phyloP scores from a whole-genome alignment of 2,888 invertebrate species.

The Morpho achilles region DNA sequence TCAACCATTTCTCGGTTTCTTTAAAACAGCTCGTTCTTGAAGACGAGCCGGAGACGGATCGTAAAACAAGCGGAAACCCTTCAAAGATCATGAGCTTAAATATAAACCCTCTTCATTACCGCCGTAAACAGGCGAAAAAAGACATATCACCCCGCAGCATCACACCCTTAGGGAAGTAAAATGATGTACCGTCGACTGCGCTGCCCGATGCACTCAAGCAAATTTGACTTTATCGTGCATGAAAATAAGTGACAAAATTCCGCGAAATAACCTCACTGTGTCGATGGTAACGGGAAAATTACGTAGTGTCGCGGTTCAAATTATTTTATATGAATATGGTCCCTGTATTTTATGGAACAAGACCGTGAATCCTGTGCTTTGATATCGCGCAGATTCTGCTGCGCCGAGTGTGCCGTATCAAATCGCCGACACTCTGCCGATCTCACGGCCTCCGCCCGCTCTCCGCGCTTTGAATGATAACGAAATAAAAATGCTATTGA shows the following conservation, averaged over 20 bases:
- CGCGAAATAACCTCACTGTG: too few species aligned
- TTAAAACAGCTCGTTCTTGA: too few species aligned
- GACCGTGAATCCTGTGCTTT: neutral
- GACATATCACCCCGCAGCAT: conserved; percentile 23
- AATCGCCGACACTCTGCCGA: conserved; percentile 28
- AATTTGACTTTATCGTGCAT: conserved; percentile 2
- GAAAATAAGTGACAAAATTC: neutral
- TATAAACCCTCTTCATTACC: conserved; percentile 27
- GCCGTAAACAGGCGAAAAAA: conserved; percentile 26
- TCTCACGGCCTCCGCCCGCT: conserved; percentile 28
- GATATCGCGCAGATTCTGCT: neutral
- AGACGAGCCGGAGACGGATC: conserved; percentile 1
- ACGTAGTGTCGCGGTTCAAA: neutral
- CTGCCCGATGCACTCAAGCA: neutral
- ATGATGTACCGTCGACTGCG: conserved; percentile 8
- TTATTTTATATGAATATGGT: conserved; percentile 1
- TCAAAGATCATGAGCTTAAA: conserved; percentile 22
- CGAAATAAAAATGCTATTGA: too few species aligned
- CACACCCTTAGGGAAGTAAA: conserved; percentile 25
- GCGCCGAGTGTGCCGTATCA: conserved; percentile 23
- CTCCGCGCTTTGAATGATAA: too few species aligned
- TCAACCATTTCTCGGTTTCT: too few species aligned
- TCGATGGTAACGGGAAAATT: too few species aligned
- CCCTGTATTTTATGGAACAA: neutral
- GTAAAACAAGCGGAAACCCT: conserved; percentile 19